A percentile compares a stretch with the other conserved stretches of the same genome.
phyloP scores from a whole-genome alignment of 2,888 invertebrate species.

The Acanthococcus lagerstroemiae region DNA sequence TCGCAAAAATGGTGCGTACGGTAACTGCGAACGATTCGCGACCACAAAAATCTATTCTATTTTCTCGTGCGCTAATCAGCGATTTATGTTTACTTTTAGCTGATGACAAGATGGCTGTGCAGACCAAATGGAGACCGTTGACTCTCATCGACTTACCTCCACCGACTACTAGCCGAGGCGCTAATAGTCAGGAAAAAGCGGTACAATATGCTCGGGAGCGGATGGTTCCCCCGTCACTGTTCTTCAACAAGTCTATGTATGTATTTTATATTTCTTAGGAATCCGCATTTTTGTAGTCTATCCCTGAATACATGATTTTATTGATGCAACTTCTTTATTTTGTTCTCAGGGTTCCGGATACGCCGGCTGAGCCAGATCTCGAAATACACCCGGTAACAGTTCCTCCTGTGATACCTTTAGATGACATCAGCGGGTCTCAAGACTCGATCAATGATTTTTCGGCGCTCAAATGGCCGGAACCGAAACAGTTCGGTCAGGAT shows the following conservation, averaged over 20 bases:
- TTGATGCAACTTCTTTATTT: neutral
- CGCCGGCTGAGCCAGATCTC: constrained; percentile 73
- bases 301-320: neutral
- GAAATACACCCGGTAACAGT: constrained; percentile 67
- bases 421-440: constrained; percentile 62
- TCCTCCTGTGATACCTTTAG: constrained; percentile 73
- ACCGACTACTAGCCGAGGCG: constrained; percentile 52
- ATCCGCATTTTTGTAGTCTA: neutral
- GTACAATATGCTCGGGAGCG: constrained; percentile 80
- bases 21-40: neutral
- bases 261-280: constrained; percentile 11
- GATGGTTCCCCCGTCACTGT: constrained; percentile 65
- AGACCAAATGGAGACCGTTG: constrained; percentile 63
- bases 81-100: constrained; percentile 10
- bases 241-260: constrained; percentile 53
- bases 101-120: constrained; percentile 70
- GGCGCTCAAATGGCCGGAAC: constrained; percentile 24
- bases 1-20: constrained; percentile 55
- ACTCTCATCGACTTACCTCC: constrained; percentile 58
- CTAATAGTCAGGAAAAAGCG: constrained; percentile 74
- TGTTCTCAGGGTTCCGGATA: constrained; percentile 61
- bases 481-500: constrained; percentile 20
- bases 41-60: too few species aligned
- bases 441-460: constrained; percentile 26
- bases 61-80: neutral